Percentiles rank a stretch among this genome's conserved stretches.
Conservation (phyloP, 2,797 vertebrate genomes). For the Eulemur mongoz region DNA sequence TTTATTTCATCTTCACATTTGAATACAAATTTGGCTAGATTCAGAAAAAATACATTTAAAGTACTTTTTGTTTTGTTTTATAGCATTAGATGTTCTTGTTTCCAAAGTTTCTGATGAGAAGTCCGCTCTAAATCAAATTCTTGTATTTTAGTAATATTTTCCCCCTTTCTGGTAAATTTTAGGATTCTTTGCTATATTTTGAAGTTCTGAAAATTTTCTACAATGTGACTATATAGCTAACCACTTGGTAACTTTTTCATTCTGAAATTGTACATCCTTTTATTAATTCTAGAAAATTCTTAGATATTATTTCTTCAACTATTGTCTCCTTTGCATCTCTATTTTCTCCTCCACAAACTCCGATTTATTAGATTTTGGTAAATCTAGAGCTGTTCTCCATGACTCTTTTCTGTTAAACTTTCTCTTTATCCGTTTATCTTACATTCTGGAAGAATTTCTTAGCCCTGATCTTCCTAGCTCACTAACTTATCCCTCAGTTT, state of each 20-base stretch:
- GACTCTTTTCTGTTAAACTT: background rate
- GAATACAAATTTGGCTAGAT: background rate
- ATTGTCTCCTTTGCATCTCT: background rate
- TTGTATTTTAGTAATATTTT: background rate
- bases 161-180: background rate
- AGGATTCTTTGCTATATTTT: background rate
- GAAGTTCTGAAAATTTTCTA: background rate
- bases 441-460: background rate
- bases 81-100: background rate
- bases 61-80: background rate
- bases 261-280: background rate
- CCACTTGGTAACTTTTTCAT: background rate
- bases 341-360: background rate
- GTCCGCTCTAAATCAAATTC: background rate
- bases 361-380: background rate
- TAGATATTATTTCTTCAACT: background rate
- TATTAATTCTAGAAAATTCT: background rate
- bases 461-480: background rate
- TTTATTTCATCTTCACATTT: background rate
- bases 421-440: background rate
- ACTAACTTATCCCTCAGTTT: background rate
- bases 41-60: conserved; percentile 13
- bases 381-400: background rate
- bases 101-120: background rate
- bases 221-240: background rate